Evolutionary conservation across 2,888 invertebrate species (phyloP).

Genomic region (Agapostemon virescens): DNA sequence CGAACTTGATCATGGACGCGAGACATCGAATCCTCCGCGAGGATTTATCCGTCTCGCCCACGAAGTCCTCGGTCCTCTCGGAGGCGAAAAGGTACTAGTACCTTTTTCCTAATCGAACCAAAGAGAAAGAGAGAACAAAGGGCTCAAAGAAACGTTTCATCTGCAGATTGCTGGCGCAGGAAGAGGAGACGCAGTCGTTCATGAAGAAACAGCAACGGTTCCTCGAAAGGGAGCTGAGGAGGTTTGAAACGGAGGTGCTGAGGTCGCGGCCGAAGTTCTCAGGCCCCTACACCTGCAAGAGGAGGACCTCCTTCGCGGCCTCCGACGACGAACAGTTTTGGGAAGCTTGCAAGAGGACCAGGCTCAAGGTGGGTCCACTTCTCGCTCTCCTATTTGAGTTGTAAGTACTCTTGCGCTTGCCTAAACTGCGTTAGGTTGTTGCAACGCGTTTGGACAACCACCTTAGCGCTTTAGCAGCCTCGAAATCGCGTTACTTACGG

Average conservation of each 20-base stretch:
- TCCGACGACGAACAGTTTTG: conserved; percentile 72
- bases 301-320: conserved; percentile 53
- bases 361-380: conserved; percentile 45
- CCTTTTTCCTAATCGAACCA: neutral
- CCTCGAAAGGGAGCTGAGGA: conserved; percentile 69
- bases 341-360: conserved; percentile 57
- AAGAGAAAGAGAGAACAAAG: too few relatives aligned
- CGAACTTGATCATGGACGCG: conserved; percentile 73
- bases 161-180: conserved; percentile 64
- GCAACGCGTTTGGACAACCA: too few relatives aligned
- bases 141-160: neutral
- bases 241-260: conserved; percentile 68
- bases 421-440: too few relatives aligned
- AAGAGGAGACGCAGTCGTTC: conserved; percentile 63
- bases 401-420: too few relatives aligned
- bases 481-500: neutral
- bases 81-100: conserved; percentile 64
- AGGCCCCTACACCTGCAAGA: conserved; percentile 61
- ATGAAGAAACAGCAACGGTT: conserved; percentile 67
- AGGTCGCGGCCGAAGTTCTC: conserved; percentile 69
- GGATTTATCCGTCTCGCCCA: conserved; percentile 47
- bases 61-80: conserved; percentile 51
- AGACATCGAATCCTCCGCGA: conserved; percentile 69
- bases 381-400: too few relatives aligned
- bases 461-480: too few relatives aligned